A percentile compares a stretch with the other conserved stretches of the same genome.
Evolutionary conservation across 2,888 invertebrate genomes (phyloP).

Genomic region (Tethea ocularis): DNA sequence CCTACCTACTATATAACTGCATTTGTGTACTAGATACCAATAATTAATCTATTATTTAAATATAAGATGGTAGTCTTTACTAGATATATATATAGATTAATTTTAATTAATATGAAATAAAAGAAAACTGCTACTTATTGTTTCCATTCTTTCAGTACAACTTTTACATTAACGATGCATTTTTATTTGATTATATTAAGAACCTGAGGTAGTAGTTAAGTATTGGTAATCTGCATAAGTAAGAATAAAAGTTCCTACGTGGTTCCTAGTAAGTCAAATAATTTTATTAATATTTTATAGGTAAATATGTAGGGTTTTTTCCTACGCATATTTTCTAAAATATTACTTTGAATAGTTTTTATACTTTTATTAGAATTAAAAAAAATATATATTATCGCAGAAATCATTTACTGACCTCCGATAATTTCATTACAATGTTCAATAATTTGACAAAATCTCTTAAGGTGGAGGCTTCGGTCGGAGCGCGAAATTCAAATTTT

Average conservation of each 20-base stretch:
- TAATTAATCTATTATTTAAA: not conserved
- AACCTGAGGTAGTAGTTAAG: not conserved
- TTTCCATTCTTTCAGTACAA: conserved; percentile 2
- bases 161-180: not conserved
- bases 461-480: no score
- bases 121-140: not conserved
- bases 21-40: not conserved
- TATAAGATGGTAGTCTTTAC: not conserved
- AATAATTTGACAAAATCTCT: no score
- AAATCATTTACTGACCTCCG: no score
- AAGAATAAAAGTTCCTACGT: no score
- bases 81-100: not conserved
- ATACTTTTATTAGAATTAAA: no score
- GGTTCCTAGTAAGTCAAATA: conserved; percentile 5
- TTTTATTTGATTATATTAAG: not conserved
- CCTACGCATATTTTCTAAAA: no score
- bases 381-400: no score
- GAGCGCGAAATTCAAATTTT: no score
- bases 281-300: conserved; percentile 7
- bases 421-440: no score
- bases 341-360: no score
- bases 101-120: no score
- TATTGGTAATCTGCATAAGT: conserved; percentile 4
- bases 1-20: not conserved
- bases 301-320: conserved; percentile 8